These are phyloP conservation scores for Arctia plantaginis DNA, from an alignment of 2,888 invertebrate species.

Conservation along the genomic window DNA sequence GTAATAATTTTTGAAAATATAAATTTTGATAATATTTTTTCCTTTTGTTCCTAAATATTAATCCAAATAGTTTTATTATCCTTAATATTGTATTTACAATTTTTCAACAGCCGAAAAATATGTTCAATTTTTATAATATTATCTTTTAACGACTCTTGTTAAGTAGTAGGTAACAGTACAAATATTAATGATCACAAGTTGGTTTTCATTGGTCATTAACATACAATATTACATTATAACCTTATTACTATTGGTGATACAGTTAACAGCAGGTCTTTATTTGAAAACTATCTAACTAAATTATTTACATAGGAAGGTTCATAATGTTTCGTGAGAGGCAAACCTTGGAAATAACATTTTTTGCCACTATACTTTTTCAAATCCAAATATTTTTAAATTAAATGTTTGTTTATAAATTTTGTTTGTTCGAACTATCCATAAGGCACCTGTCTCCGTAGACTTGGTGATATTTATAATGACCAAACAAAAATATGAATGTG, in stretches of 20 bases:
- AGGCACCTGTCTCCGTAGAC: slow-evolving; percentile 57
- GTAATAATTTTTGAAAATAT: slow-evolving; percentile 87
- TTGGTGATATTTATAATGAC: slow-evolving; percentile 39
- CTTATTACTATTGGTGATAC: slow-evolving; percentile 82
- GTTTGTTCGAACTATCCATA: slow-evolving; percentile 47
- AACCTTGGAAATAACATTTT: slow-evolving; percentile 41
- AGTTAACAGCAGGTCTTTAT: slow-evolving; percentile 82
- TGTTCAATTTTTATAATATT: slow-evolving; percentile 86
- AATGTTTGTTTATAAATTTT: slow-evolving; percentile 30
- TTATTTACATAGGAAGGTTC: slow-evolving; percentile 70
- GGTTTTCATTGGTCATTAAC: slow-evolving; percentile 88
- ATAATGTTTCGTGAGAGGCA: slow-evolving; percentile 44
- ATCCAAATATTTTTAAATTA: slow-evolving; percentile 34
- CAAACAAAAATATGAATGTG: slow-evolving; percentile 28
- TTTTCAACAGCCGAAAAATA: slow-evolving; percentile 87
- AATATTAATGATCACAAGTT: slow-evolving; percentile 88
- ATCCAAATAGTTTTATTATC: slow-evolving; percentile 87
- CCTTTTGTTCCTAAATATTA: slow-evolving; percentile 86
- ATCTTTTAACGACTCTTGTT: slow-evolving; percentile 87
- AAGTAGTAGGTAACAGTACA: slow-evolving; percentile 88
- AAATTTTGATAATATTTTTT: slow-evolving; percentile 87
- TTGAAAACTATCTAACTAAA: slow-evolving; percentile 71
- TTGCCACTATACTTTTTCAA: slow-evolving; percentile 42
- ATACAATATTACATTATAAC: slow-evolving; percentile 84
- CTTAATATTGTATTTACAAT: slow-evolving; percentile 87